Percentiles rank a stretch among this genome's conserved stretches.
These are phyloP conservation scores for Eremobia ochroleuca DNA, from an alignment of 2,888 invertebrate species.

Conservation along the genomic window DNA sequence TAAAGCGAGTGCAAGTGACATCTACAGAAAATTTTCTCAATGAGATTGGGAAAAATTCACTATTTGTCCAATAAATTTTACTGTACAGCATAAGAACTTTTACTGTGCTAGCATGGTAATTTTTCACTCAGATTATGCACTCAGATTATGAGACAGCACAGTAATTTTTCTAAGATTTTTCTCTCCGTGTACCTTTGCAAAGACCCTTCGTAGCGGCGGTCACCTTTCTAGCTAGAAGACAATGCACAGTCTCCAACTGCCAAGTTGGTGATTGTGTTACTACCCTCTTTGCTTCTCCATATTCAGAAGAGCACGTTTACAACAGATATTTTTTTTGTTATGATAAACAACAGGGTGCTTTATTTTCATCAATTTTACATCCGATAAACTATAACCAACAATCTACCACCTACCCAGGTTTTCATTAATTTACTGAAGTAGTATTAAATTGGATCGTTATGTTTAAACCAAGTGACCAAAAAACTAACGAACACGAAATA, in stretches of 20 bases:
- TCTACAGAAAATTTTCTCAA: no score
- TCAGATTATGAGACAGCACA: no score
- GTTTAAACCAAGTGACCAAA: neutral
- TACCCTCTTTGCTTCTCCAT: neutral
- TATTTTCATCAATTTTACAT: neutral
- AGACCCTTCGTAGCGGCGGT: neutral
- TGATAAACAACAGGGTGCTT: neutral
- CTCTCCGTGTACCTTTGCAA: no score
- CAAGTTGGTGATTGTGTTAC: neutral
- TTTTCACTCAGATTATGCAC: no score
- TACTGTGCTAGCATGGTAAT: no score
- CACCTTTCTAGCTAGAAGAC: neutral
- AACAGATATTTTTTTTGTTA: neutral
- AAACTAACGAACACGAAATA: neutral
- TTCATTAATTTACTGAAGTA: conserved; percentile 25
- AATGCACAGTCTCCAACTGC: neutral
- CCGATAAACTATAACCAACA: conserved; percentile 14
- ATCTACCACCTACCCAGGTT: neutral
- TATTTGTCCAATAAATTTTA: no score
- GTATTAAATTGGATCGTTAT: neutral
- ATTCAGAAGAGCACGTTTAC: neutral
- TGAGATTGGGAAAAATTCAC: no score
- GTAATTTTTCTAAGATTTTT: no score
- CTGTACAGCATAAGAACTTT: no score
- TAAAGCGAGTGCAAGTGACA: no score